Evolutionary conservation across 2,888 invertebrate species (phyloP), one percentile per base, ranked within the genome.

Genomic region (Mythimna impura): DNA sequence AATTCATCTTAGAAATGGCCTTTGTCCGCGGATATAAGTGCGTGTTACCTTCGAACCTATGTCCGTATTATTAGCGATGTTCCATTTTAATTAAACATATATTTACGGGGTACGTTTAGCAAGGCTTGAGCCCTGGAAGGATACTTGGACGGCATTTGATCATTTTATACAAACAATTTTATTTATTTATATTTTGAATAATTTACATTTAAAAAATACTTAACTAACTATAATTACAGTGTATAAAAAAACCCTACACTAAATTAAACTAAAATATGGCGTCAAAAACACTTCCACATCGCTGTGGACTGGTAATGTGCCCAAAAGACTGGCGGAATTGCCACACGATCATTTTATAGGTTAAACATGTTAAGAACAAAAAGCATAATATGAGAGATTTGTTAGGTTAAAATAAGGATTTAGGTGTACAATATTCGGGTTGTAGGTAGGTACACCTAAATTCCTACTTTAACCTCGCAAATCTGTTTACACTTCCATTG

Each of bases 1-100:
- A 66, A 79, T 78, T 66, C 66, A 36, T 70, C 70, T 82, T 68
- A 14, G 47, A 55, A 68, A 75, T 54, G 55, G 75, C 61, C 54
- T 79, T 82, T 71, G 82, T 73, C 9, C 47, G 50, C 22, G 62
- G 61, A 9, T 57, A 64, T n/a, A 57, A 30, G 52, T 30, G 57
- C 34, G 50, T 69, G 69, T 65, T 80, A 58, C 47, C 55, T 60
- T 66, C 20, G 25, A 36, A 64, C 30, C 40, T 55, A 54, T 58
- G 34, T 40, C n/a, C 9, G 12, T 47, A 62, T 30, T 64, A 64
- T 22, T 14, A 34, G 7, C 8, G 34, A 76, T 30, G 9, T 63
- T 17, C 40, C 40, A 67, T 73, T 20, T 80, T 65, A 25, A 66
- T 50, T 10, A 69, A 30, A 57, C 47, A 36, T 17, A 47, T 54